Conservation (phyloP, 2,113 vertebrate genomes). For the Xiphophorus couchianus region DNA sequence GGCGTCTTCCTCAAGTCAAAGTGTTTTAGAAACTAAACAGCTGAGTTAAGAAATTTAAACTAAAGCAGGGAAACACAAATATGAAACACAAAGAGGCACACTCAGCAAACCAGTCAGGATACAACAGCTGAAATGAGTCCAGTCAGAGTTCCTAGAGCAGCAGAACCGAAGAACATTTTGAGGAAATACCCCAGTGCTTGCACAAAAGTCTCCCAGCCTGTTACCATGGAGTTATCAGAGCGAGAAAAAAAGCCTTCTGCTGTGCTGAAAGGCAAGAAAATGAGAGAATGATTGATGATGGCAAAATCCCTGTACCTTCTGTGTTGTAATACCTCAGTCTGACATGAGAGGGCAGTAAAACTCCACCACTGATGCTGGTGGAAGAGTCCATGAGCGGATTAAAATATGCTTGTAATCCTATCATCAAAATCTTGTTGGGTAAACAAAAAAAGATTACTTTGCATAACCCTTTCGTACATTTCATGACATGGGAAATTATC, state of each 20-base stretch:
- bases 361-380: constrained; percentile 23
- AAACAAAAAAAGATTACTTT: background rate
- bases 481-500: background rate
- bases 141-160: constrained; percentile 94
- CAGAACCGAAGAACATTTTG: constrained; percentile 98
- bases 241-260: constrained; percentile 94
- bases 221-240: constrained; percentile 87
- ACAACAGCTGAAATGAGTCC: constrained; percentile 98
- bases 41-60: constrained; percentile 56
- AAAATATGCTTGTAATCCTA: background rate
- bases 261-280: constrained; percentile 81
- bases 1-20: constrained; percentile 97
- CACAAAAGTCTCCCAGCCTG: constrained; percentile 93
- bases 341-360: constrained; percentile 60
- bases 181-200: constrained; percentile 96
- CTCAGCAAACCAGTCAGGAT: constrained; percentile 78
- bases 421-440: constrained; percentile 1
- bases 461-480: background rate
- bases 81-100: constrained; percentile 4
- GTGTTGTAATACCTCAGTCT: constrained; percentile 23
- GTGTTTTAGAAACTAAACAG: constrained; percentile 88
- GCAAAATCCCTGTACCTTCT: background rate
- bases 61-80: background rate
- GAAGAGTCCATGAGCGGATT: background rate
- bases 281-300: constrained; percentile 3